A percentile compares a stretch with the other conserved stretches of the same genome.
These are phyloP conservation scores for Rhipidura dahli DNA, from an alignment of 2,113 vertebrate species.

Conservation along the genomic window DNA sequence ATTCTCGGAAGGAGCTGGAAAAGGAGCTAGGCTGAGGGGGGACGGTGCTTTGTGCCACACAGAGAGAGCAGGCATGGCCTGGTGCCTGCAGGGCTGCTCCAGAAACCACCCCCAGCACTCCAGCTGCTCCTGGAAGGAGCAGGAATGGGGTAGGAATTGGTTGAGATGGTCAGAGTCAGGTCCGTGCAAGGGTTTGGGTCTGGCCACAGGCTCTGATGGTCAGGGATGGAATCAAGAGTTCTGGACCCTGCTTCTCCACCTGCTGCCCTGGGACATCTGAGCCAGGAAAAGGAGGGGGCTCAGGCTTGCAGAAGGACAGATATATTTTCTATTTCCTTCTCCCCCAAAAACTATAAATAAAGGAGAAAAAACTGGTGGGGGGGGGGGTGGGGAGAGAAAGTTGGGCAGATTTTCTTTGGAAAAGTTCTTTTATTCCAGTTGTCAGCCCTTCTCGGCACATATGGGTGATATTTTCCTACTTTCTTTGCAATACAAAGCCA, in stretches of 20 bases:
- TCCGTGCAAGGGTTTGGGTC: background rate
- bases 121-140: too few relatives aligned
- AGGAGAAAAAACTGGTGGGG: background rate
- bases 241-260: background rate
- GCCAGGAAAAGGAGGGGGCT: background rate
- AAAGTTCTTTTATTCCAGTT: background rate
- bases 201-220: background rate
- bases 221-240: background rate
- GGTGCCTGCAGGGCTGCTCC: background rate
- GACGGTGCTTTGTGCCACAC: background rate
- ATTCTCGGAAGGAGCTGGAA: background rate
- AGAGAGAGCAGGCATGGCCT: background rate
- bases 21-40: background rate
- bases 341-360: background rate
- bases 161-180: background rate
- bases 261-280: background rate
- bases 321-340: background rate
- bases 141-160: background rate
- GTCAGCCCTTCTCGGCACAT: background rate
- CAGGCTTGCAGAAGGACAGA: background rate
- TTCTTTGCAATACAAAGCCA: constrained; percentile 5
- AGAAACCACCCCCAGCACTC: background rate
- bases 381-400: background rate
- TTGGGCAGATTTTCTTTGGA: background rate
- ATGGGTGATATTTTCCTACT: constrained; percentile 27